Percentiles rank a stretch among this genome's conserved stretches.
Conservation (phyloP, 2,888 invertebrate species). For the Machimus rusticus region DNA sequence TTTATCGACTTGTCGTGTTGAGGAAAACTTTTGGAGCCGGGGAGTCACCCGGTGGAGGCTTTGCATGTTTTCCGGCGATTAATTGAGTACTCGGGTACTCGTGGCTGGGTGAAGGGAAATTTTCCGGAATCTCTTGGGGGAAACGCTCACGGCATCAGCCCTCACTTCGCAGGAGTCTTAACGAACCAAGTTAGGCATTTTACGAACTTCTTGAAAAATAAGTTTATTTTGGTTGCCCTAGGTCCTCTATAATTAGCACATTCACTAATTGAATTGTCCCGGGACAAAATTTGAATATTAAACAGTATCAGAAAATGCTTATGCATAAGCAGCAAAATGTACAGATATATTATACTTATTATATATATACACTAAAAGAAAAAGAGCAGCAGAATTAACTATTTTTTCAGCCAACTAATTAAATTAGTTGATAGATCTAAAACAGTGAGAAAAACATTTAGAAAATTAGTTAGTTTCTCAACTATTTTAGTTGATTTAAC, state of each 20-base stretch:
- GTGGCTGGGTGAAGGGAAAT: not conserved
- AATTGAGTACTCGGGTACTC: not conserved
- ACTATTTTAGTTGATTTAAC: no score
- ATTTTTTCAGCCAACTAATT: no score
- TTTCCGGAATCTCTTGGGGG: not conserved
- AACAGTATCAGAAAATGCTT: not conserved
- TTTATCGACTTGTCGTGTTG: not conserved
- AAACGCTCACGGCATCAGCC: not conserved
- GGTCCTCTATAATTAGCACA: not conserved
- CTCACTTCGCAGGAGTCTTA: not conserved
- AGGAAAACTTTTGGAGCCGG: not conserved
- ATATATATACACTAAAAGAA: no score
- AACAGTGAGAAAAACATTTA: no score
- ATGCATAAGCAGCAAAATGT: not conserved
- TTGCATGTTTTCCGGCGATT: conserved; percentile 1
- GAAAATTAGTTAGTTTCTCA: no score
- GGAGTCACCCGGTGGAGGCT: not conserved
- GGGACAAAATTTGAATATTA: not conserved
- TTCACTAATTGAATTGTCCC: not conserved
- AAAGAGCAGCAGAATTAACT: no score
- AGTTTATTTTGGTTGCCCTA: not conserved
- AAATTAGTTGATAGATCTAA: no score
- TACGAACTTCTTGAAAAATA: not conserved
- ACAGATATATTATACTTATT: no score
- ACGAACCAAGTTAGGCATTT: not conserved